Conservation (phyloP, 2,888 invertebrate genomes). For the Ischnus inquisitorius region DNA sequence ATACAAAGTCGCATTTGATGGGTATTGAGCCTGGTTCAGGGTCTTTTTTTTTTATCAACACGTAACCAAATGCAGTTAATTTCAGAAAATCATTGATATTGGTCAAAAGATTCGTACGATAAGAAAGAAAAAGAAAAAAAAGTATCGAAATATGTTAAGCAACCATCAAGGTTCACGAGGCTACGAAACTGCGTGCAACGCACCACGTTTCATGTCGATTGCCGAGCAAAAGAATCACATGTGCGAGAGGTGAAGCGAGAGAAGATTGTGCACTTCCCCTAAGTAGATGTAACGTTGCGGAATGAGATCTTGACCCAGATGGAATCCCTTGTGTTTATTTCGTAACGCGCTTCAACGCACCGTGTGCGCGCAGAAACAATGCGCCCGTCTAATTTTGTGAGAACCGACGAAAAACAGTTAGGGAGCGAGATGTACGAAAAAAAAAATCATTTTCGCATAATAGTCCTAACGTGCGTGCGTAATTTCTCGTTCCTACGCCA, state of each 20-base stretch:
- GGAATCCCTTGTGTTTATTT: constrained; percentile 42
- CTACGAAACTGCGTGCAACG: constrained; percentile 20
- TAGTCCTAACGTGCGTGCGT: too few species aligned
- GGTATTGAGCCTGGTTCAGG: too few species aligned
- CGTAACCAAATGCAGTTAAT: too few species aligned
- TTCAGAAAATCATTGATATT: too few species aligned
- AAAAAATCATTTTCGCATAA: too few species aligned
- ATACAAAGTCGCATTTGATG: not conserved
- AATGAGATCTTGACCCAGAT: constrained; percentile 67
- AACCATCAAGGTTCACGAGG: not conserved
- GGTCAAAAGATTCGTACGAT: not conserved
- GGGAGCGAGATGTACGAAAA: too few species aligned
- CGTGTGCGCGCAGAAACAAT: not conserved
- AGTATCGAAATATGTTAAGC: not conserved
- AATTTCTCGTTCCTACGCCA: not conserved
- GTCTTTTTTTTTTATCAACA: too few species aligned
- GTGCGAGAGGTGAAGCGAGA: constrained; percentile 2
- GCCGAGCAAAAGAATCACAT: not conserved
- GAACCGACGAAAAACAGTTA: too few species aligned
- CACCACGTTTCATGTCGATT: not conserved
- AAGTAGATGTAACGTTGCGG: constrained; percentile 39
- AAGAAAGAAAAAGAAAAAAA: constrained; percentile 2
- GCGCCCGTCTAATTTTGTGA: too few species aligned
- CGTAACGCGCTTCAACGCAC: constrained; percentile 27
- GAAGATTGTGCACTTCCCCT: constrained; percentile 19